Evolutionary conservation across 2,797 vertebrate genomes (phyloP), one percentile per base, ranked within the genome.

Genomic region (Limnodromus scolopaceus): DNA sequence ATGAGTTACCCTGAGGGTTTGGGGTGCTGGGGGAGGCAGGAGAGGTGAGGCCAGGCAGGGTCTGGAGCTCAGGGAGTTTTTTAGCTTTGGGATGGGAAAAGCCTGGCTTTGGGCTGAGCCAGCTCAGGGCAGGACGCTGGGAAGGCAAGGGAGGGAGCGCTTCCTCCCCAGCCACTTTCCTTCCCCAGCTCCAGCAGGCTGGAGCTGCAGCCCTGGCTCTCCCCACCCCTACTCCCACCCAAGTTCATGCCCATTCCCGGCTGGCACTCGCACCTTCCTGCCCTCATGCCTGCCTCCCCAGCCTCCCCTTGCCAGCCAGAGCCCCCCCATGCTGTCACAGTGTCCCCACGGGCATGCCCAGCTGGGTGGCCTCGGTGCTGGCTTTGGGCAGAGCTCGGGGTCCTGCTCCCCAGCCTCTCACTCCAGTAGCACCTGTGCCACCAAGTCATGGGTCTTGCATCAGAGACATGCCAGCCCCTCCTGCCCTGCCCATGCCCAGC

Each of bases 1-100:
- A 53, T 7, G 16, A 87, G 68, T 70, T 96, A 89, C 71, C 95
- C 93, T 90, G 87, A 92, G 80, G 94, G 86, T 84, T 70, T 46
- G 38, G 70, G 41, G 28, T 89, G 16, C 46, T 65, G 65, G 54
- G 49, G 32, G 10, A 61, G 4, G 5, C 3, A 4, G 9, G 16
- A 57, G 58, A 79, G n/a, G n/a, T 84, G 57, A 58, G 57, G 51
- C 28, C 43, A 87, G 71, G 45, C 60, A 64, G n/a, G 28, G 15
- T 45, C 43, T 88, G 80, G 87, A 83, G 46, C 38, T 7, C 54
- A 24, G 58, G 30, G 34, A 76, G 32, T 0, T 30, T 68, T 81
- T 84, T 60, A 85, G 64, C 34, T 85, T 83, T 80, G 15, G 23
- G 11, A 11, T 54, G 28, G 18, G 54, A 91, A 84, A 69, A 16